Evolutionary conservation across 2,888 invertebrate species (phyloP), one percentile per base, ranked within the genome.

Genomic region (Thecocarcelia acutangulata): DNA sequence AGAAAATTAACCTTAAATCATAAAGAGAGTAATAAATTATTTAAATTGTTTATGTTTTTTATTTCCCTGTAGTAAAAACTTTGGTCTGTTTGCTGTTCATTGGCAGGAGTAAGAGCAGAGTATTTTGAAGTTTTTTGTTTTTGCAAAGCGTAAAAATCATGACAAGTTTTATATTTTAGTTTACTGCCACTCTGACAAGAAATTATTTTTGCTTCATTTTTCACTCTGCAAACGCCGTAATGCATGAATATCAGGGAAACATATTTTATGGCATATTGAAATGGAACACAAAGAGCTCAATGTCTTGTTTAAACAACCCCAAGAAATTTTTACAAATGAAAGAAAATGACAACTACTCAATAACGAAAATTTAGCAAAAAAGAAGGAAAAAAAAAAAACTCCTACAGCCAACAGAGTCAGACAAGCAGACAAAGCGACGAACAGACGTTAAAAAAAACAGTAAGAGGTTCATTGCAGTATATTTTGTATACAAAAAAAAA

Each of bases 241-340:
- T 70, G 52, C 46, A 70, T 75, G 74, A 74, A 59, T 64, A 75
- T 69, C 46, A 44, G 69, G 56, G 52, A 11, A 50, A 52, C 66
- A 76, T 76, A 59, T 56, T 76, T 80, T 80, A 80, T 76, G 80
- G 76, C 72, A 76, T 61, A 54, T 72, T 48, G 70, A 72, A 76
- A 15, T 72, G 42, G 66, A 70, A 70, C 40, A 70, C 44, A 72
- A 66, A 80, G 59, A 70, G 44, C 72, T 61, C 46, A 44, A 66
- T 28, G 46, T 58, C 56, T 80, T 68, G 5, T 15, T 37, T 21
- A 37, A 70, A 21, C 80, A 64, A 59, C 72, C 70, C 64, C 21
- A 42, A 70, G 33, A 54, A 63, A 54, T 37, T 12, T 17, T 48
- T 17, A 63, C 19, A 54, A 63, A 33, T 4, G 19, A 48, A 74